Base-by-base conservation (phyloP, 2,888 invertebrate species). In the Ectemnius continuus region DNA sequence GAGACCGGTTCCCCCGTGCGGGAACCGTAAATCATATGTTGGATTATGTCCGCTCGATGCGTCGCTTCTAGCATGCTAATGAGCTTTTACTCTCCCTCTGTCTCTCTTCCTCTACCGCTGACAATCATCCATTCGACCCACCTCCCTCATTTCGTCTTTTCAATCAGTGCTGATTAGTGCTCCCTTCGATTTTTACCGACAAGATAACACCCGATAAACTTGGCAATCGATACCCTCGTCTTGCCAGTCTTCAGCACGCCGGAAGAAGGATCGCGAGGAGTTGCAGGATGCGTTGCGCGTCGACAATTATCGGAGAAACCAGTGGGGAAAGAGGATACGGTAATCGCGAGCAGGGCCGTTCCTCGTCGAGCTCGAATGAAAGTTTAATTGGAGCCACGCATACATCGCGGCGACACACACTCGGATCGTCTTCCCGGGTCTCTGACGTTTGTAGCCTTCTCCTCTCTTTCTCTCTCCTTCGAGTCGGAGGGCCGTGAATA, bases 11-110 rank as follows among this genome's bases (percentile, higher is more conserved):
- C 75, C 77, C 63, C 69, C 69, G 70, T 64, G 73, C 69, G 74
- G 78, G 68, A 80, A 83, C 80, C 84, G 84, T 87, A 85, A 87
- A 86, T 87, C 87, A 86, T 86, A 80, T 61, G 72, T 65, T 79
- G 82, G 83, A 85, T 85, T 82, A 83, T 81, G 80, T 79, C 79
- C 73, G 77, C 65, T 60, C 71, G 73, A 80, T 82, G 78, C 76
- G 36, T 63, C 83, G 75, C 78, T 73, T 56, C 84, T 64, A 71
- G 78, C 84, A 87, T 85, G 86, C 76, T 86, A 86, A 86, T 86
- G 80, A 80, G 77, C 73, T 65, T 68, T 76, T 75, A 76, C 78
- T 68, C 5, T 14, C 16, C 16, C 16, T 47, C 11, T 52, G 6
- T 16, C 16, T 52, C 14, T 52, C 14, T 52, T 2, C 6, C 6